Conservation (phyloP, 2,797 vertebrate genomes). For the Pyrocephalus nanus region DNA sequence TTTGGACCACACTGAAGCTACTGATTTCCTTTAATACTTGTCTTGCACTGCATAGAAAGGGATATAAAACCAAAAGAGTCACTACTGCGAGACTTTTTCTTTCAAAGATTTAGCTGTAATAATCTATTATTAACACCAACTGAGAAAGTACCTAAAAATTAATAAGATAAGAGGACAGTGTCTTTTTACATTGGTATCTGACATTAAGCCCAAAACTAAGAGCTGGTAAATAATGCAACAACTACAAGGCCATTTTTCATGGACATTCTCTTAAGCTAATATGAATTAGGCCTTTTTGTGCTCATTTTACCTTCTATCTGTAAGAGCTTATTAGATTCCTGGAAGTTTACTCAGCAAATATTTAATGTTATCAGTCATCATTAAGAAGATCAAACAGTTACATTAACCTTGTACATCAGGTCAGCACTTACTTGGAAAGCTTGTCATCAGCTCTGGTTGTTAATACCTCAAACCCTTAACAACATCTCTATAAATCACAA, state of each 20-base stretch:
- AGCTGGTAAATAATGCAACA: neutral
- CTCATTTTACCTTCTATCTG: neutral
- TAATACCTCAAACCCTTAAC: neutral
- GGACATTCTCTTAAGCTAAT: neutral
- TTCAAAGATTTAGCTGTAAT: neutral
- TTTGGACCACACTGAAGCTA: neutral
- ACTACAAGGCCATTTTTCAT: neutral
- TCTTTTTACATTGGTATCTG: neutral
- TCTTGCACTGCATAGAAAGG: neutral
- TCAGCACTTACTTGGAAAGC: neutral
- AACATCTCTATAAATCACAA: neutral
- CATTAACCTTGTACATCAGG: neutral
- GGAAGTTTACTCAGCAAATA: conserved; percentile 40
- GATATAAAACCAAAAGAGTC: neutral
- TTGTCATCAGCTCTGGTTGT: neutral
- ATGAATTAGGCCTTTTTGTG: neutral
- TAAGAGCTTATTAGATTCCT: neutral
- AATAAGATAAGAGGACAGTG: neutral
- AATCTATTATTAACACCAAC: neutral
- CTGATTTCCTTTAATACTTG: neutral
- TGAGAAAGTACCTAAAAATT: neutral
- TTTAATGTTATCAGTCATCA: neutral
- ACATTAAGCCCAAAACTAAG: neutral
- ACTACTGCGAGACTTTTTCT: neutral
- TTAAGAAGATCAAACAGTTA: neutral